These are phyloP conservation scores for Ficedula albicollis DNA, from an alignment of 2,797 vertebrate genomes.

Conservation along the genomic window DNA sequence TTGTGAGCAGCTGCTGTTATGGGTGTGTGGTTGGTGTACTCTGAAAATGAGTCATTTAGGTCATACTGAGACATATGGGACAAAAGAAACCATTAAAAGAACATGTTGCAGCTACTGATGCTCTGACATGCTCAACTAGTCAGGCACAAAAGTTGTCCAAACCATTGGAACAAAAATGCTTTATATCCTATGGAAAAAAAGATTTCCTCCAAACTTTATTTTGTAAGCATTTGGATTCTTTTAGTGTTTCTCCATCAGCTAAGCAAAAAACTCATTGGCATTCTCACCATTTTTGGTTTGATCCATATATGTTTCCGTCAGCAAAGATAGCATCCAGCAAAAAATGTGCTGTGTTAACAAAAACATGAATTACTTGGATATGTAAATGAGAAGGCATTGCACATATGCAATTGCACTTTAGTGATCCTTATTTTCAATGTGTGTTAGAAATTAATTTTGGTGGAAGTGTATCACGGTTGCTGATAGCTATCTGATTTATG, in stretches of 20 bases:
- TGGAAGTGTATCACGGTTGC: neutral
- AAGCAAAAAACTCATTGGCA: neutral
- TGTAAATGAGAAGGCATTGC: neutral
- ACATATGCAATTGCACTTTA: neutral
- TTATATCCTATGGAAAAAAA: neutral
- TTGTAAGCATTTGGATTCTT: constrained; percentile 9
- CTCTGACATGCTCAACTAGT: neutral
- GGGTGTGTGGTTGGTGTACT: neutral
- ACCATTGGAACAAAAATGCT: neutral
- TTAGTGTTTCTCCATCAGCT: neutral
- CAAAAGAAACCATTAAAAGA: neutral
- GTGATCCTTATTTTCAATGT: neutral
- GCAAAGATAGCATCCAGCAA: neutral
- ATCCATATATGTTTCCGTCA: constrained; percentile 3
- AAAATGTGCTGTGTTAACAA: constrained; percentile 38
- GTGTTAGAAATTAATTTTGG: neutral
- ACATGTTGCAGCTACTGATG: neutral
- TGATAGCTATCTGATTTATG: neutral
- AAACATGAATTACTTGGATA: constrained; percentile 18
- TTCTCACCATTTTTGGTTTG: constrained; percentile 1
- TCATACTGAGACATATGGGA: neutral
- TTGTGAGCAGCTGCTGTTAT: neutral
- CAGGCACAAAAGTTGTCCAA: neutral
- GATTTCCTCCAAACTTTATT: neutral
- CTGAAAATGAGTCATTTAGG: neutral